A percentile compares a stretch with the other conserved stretches of the same genome.
phyloP scores from a whole-genome alignment of 2,113 vertebrate genomes.

The Cololabis saira region DNA sequence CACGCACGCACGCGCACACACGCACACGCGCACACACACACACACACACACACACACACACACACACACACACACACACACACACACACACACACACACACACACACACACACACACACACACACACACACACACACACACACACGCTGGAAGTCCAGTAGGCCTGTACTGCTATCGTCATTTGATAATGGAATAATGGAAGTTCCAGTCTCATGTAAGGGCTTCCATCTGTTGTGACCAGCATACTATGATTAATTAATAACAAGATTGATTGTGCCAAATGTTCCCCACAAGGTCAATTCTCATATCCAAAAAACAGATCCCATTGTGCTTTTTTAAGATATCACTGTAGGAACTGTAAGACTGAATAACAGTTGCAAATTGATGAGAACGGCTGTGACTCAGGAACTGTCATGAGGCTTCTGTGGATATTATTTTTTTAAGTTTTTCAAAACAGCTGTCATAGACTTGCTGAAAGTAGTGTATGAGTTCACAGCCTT shows the following conservation, averaged over 20 bases:
- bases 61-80: conserved; percentile 14
- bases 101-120: neutral
- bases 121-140: neutral
- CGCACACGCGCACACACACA: too few species aligned
- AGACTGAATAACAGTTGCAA: conserved; percentile 56
- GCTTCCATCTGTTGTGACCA: conserved; percentile 62
- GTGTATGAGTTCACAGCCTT: conserved; percentile 11
- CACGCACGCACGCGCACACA: too few species aligned
- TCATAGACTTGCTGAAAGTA: conserved; percentile 32
- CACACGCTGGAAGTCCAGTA: neutral
- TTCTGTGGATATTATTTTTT: conserved; percentile 48
- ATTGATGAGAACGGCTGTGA: conserved; percentile 37
- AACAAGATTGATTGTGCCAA: conserved; percentile 70
- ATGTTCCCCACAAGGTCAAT: conserved; percentile 58
- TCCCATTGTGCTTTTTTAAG: conserved; percentile 57
- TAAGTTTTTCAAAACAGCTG: conserved; percentile 64
- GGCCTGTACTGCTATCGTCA: conserved; percentile 43
- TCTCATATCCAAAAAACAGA: conserved; percentile 48
- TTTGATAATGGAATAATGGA: conserved; percentile 73
- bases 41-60: too few species aligned
- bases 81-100: neutral
- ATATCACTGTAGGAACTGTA: conserved; percentile 34
- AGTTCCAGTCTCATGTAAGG: conserved; percentile 53
- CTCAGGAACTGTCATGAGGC: conserved; percentile 55
- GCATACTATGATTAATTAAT: conserved; percentile 78